These are phyloP conservation scores for Poecilobothrus nobilitatus DNA, from an alignment of 2,888 invertebrate genomes.

Conservation along the genomic window DNA sequence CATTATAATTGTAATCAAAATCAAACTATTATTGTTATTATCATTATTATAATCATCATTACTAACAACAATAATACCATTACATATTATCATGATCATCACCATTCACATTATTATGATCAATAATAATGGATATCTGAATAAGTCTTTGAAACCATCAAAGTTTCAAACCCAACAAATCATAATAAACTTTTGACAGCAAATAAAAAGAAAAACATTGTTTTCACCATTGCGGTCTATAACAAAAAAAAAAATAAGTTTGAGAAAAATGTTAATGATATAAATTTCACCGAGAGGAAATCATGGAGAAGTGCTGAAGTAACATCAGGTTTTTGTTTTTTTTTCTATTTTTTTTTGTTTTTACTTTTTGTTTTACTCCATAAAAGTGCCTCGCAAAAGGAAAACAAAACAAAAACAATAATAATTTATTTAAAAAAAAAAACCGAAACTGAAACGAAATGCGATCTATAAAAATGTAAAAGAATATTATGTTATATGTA, in stretches of 20 bases:
- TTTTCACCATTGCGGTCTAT: no score
- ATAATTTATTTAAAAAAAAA: background rate
- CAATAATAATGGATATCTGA: background rate
- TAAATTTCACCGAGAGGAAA: no score
- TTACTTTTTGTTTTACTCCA: no score
- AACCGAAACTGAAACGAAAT: background rate
- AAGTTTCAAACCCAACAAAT: background rate
- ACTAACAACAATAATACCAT: background rate
- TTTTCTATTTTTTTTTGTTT: no score
- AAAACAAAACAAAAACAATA: background rate
- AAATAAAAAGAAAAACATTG: background rate
- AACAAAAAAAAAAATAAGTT: no score
- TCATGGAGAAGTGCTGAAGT: no score
- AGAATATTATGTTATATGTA: slow-evolving; percentile 6
- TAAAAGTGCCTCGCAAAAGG: background rate
- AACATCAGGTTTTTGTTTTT: no score
- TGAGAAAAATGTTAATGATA: no score
- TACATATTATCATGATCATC: background rate
- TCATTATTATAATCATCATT: background rate
- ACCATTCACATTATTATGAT: background rate
- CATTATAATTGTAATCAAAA: no score
- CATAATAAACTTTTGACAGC: slow-evolving; percentile 1
- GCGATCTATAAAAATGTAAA: slow-evolving; percentile 6
- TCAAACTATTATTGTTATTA: no score
- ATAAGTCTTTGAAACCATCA: background rate